These are phyloP conservation scores for Myzus persicae DNA, from an alignment of 1,140 invertebrate genomes.

Conservation along the genomic window DNA sequence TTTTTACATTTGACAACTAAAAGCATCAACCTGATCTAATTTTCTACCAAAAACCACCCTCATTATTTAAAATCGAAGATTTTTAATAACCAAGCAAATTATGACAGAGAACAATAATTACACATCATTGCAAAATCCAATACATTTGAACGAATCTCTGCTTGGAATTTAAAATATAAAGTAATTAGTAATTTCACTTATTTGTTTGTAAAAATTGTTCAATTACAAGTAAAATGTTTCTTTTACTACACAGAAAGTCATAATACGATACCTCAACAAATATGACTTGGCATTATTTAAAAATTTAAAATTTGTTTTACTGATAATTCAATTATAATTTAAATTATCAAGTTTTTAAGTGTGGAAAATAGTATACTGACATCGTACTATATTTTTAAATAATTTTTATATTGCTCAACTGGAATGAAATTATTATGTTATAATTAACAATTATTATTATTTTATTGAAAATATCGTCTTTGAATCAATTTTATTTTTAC, in stretches of 20 bases:
- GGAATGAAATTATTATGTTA: neutral
- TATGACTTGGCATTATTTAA: neutral
- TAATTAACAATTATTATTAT: no score
- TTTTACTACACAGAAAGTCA: neutral
- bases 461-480: no score
- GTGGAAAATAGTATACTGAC: neutral
- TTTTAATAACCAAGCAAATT: no score
- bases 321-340: neutral
- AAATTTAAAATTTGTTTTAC: neutral
- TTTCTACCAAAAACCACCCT: no score
- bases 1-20: no score
- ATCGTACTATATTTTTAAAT: neutral
- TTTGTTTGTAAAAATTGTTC: neutral
- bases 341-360: neutral
- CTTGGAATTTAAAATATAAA: no score
- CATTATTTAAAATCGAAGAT: no score
- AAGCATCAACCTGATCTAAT: no score
- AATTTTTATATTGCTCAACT: neutral
- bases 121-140: no score
- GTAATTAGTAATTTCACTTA: neutral
- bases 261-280: neutral
- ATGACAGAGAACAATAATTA: no score
- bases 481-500: neutral
- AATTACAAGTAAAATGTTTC: neutral
- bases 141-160: no score